Evolutionary conservation across 2,113 vertebrate genomes (phyloP).

Genomic region (Astur gentilis): DNA sequence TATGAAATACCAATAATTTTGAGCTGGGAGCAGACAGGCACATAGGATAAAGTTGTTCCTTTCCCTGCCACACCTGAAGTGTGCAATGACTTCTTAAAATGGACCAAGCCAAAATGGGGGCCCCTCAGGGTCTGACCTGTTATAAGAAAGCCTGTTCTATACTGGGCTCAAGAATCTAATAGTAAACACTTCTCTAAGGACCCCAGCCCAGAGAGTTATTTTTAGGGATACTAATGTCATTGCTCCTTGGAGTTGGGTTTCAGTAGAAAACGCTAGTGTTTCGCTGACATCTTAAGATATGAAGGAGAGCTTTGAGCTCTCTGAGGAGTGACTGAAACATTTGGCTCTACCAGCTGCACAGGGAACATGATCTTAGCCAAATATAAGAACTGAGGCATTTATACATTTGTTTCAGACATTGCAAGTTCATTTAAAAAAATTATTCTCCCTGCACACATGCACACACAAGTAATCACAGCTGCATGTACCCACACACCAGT

Average conservation of each 20-base stretch:
- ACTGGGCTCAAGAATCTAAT: neutral
- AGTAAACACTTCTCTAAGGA: neutral
- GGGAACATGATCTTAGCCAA: constrained; percentile 55
- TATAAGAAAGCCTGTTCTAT: neutral
- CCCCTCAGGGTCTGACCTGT: neutral
- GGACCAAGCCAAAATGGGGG: neutral
- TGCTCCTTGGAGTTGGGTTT: constrained; percentile 61
- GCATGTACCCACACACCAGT: neutral
- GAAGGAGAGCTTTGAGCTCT: constrained; percentile 36
- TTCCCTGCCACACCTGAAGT: neutral
- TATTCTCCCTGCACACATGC: neutral
- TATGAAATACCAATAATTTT: neutral
- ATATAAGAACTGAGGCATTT: constrained; percentile 31
- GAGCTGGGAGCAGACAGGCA: neutral
- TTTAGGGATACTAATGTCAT: constrained; percentile 58
- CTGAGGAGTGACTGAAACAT: constrained; percentile 53
- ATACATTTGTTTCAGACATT: neutral
- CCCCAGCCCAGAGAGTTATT: constrained; percentile 56
- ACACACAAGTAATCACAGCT: neutral
- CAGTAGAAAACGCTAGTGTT: constrained; percentile 66
- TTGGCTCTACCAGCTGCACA: constrained; percentile 49
- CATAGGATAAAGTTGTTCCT: neutral
- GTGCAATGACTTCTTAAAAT: neutral
- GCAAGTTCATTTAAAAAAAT: constrained; percentile 47
- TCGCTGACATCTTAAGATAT: constrained; percentile 72